phyloP scores from a whole-genome alignment of 2,888 invertebrate species.

The Pristionchus entomophagus region DNA sequence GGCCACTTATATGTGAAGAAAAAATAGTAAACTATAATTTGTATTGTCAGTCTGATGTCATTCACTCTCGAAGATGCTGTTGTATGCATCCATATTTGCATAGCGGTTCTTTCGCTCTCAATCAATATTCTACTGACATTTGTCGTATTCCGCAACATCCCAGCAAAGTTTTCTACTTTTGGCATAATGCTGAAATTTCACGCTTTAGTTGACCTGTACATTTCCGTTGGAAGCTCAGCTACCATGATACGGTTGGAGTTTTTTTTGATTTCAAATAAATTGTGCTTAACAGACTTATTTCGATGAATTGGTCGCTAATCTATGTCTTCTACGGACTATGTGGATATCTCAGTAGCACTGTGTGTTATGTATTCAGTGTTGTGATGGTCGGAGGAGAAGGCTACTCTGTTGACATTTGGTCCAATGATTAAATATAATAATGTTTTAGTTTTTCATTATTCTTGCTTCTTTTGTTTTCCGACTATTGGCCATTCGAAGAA shows the following conservation, averaged over 20 bases:
- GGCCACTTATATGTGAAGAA: no score
- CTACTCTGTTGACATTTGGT: background rate
- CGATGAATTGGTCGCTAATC: background rate
- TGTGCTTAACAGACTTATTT: background rate
- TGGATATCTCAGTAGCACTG: background rate
- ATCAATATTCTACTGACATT: background rate
- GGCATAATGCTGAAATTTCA: background rate
- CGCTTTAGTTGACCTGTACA: background rate
- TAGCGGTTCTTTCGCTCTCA: background rate
- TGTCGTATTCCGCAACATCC: background rate
- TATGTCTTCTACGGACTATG: background rate
- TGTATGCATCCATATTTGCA: background rate
- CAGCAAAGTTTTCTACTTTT: background rate
- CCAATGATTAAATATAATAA: background rate
- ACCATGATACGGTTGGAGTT: background rate
- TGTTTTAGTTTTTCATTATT: background rate
- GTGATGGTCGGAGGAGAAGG: background rate
- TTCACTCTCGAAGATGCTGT: background rate
- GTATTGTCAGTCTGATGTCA: no score
- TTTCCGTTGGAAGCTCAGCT: background rate
- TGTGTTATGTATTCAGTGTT: background rate
- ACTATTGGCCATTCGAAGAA: background rate
- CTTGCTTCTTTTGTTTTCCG: background rate
- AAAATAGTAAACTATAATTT: no score
- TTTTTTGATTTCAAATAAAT: no score